Percentiles rank a stretch among this genome's conserved stretches.
These are phyloP conservation scores for Dufourea novaeangliae DNA, from an alignment of 1,140 invertebrate genomes.

Conservation along the genomic window DNA sequence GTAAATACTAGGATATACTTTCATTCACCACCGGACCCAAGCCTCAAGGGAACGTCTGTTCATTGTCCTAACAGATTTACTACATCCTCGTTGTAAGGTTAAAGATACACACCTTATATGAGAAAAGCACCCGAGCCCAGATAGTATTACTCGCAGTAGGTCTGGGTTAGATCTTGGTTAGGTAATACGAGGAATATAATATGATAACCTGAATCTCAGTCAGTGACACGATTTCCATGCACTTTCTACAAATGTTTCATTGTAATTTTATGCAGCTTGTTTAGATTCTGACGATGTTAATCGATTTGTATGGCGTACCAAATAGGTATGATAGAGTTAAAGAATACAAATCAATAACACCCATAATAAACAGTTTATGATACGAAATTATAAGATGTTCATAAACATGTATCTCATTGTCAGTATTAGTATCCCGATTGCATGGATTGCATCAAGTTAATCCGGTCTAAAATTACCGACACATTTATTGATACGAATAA, in stretches of 20 bases:
- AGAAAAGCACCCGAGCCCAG: not conserved
- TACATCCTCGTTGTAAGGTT: no score
- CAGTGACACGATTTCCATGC: not conserved
- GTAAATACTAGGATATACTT: no score
- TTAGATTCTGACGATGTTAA: no score
- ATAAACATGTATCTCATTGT: not conserved
- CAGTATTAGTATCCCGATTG: not conserved
- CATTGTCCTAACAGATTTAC: no score
- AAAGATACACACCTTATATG: not conserved
- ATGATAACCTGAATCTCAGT: not conserved
- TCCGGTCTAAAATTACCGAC: slow-evolving; percentile 11
- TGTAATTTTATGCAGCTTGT: no score
- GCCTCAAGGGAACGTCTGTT: no score
- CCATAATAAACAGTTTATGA: no score
- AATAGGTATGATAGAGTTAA: no score
- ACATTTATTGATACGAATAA: not conserved
- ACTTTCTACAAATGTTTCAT: not conserved
- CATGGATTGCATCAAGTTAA: not conserved
- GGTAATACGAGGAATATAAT: not conserved
- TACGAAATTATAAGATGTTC: no score
- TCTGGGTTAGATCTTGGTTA: slow-evolving; percentile 1
- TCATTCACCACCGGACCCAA: no score
- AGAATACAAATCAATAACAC: no score
- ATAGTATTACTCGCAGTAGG: not conserved
- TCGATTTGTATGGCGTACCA: no score